These are phyloP conservation scores for Hypsibius dujardini DNA, from an alignment of 1,140 invertebrate species.

Conservation along the genomic window DNA sequence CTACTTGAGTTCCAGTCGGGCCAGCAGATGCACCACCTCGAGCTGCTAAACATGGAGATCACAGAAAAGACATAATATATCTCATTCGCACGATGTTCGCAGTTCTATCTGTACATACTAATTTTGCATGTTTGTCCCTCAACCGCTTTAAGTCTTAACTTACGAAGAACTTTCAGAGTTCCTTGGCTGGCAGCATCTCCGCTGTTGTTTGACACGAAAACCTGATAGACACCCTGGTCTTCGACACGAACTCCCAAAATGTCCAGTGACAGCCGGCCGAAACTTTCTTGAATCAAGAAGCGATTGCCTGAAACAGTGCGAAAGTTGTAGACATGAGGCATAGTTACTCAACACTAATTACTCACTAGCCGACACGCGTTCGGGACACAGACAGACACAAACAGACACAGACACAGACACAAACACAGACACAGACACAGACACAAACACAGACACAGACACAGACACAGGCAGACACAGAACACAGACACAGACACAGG, in stretches of 20 bases:
- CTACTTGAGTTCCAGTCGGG: background rate
- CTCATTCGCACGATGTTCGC: background rate
- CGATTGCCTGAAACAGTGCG: conserved; percentile 22
- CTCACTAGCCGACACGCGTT: no score
- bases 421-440: no score
- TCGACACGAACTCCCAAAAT: conserved; percentile 65
- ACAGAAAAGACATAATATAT: background rate
- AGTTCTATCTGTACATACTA: no score
- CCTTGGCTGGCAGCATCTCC: conserved; percentile 11
- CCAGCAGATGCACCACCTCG: background rate
- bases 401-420: no score
- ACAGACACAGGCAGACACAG: no score
- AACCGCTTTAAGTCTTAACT: background rate
- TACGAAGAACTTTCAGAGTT: background rate
- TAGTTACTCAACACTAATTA: no score
- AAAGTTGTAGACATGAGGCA: background rate
- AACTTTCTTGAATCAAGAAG: conserved; percentile 34
- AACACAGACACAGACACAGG: no score
- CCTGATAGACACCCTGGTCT: conserved; percentile 67
- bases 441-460: no score
- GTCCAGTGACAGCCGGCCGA: conserved; percentile 75
- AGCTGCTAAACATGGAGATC: background rate
- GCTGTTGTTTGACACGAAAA: background rate
- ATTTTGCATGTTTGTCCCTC: no score
- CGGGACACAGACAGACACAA: no score